Evolutionary conservation across 2,888 invertebrate species (phyloP), one percentile per base, ranked within the genome.

Genomic region (Autographa pulchrina): DNA sequence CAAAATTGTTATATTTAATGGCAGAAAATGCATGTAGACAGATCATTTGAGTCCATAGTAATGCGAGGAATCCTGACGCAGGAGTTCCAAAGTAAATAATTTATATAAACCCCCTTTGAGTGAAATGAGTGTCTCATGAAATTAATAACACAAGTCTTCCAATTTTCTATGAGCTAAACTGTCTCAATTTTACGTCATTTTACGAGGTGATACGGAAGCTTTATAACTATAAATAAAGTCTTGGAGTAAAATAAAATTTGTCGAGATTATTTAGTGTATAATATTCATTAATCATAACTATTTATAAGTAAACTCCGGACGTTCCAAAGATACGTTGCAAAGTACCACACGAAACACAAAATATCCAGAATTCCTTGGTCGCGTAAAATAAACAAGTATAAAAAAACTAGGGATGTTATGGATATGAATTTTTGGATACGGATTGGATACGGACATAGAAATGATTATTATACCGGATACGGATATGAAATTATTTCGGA

Each of bases 221-320:
- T 60, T 62, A 62, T 62, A 59, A 16, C 56, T 18, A 66, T 8
- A 48, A 18, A 41, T 56, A 38, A 11, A 58, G 18, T 31, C 58
- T 61, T 43, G 25, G 48, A 59, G 61, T 77, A 68, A 77, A 69
- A 65, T 68, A 25, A 65, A n/a, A n/a, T n/a, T n/a, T n/a, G 73
- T 41, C 11, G 60, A 64, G 63, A 74, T 74, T 25, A 67, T 74
- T 73, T 68, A 62, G 60, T 62, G 63, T 56, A 20, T 62, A 73
- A 73, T 66, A 77, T 58, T 65, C 62, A 77, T 76, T 65, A 7
- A 65, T 76, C 66, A 77, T 65, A 63, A 70, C 58, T 78, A 78
- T 74, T 70, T 77, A 66, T 67, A 65, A 72, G 54, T 43, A 52
- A 31, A 38, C 63, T 35, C 68, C 73, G 73, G 25, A 60, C 65